These are phyloP conservation scores for Sphyrna mokarran DNA, from an alignment of 2,113 vertebrate species.

Conservation along the genomic window DNA sequence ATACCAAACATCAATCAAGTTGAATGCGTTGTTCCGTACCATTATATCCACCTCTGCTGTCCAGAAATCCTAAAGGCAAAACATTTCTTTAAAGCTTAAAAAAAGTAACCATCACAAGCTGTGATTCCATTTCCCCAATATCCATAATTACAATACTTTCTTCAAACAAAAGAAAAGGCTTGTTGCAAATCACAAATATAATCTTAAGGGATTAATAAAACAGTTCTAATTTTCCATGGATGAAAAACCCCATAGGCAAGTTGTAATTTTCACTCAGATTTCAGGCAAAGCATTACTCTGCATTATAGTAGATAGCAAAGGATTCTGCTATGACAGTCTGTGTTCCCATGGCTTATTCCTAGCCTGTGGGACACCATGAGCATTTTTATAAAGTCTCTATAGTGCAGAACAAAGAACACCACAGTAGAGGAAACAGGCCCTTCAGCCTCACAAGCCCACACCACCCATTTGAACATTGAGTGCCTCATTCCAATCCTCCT, in stretches of 20 bases:
- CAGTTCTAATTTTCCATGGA: not conserved
- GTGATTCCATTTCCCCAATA: not conserved
- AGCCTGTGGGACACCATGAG: too few species aligned
- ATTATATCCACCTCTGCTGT: not conserved
- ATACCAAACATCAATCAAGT: constrained; percentile 33
- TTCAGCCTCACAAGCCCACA: too few species aligned
- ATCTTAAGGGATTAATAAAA: not conserved
- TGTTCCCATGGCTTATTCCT: too few species aligned
- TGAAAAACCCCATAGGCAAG: not conserved
- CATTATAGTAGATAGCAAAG: not conserved
- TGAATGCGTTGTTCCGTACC: not conserved
- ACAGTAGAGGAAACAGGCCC: too few species aligned
- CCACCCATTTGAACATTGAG: too few species aligned
- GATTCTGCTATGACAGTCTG: too few species aligned
- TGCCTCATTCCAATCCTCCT: too few species aligned
- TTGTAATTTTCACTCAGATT: not conserved
- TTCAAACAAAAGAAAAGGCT: not conserved
- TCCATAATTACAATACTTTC: not conserved
- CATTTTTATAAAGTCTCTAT: too few species aligned
- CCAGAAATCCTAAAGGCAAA: not conserved
- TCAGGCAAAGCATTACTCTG: not conserved
- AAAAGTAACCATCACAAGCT: not conserved
- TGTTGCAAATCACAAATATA: not conserved
- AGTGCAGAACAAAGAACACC: too few species aligned
- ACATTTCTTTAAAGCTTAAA: not conserved